Percentiles rank a stretch among this genome's conserved stretches.
phyloP scores from a whole-genome alignment of 2,797 vertebrate genomes.

The Sardinella longiceps region DNA sequence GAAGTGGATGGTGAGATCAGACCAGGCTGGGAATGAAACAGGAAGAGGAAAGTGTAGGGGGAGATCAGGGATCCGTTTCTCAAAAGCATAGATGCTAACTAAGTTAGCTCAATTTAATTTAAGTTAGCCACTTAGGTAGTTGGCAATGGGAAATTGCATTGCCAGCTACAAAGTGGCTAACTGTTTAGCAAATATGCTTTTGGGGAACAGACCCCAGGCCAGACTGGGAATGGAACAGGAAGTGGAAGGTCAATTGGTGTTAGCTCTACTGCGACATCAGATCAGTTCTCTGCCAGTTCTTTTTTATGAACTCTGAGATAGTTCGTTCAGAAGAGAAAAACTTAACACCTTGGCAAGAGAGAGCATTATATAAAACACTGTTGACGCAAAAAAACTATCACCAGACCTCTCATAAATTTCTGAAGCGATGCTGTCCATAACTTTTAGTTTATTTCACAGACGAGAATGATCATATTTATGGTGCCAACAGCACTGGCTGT shows the following conservation, averaged over 20 bases:
- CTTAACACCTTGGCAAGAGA: neutral
- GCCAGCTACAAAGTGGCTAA: no score
- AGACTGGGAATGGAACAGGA: no score
- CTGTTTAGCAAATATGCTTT: no score
- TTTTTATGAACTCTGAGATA: constrained; percentile 1
- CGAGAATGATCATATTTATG: neutral
- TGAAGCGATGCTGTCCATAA: neutral
- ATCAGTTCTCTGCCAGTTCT: neutral
- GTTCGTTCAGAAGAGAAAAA: neutral
- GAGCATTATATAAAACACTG: neutral
- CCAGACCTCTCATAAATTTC: neutral
- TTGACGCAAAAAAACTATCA: neutral
- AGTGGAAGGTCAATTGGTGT: no score
- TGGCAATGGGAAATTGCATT: no score
- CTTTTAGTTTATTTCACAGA: neutral
- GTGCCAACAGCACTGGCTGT: constrained; percentile 4
- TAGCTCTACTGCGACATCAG: neutral
- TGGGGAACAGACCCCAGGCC: no score
- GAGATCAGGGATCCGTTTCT: no score
- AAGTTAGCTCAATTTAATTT: no score
- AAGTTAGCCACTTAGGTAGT: no score
- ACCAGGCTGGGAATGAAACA: no score
- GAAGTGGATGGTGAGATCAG: neutral
- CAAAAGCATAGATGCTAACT: no score
- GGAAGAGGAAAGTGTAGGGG: no score